phyloP scores from a whole-genome alignment of 2,888 invertebrate genomes.

The Phoronis australis region DNA sequence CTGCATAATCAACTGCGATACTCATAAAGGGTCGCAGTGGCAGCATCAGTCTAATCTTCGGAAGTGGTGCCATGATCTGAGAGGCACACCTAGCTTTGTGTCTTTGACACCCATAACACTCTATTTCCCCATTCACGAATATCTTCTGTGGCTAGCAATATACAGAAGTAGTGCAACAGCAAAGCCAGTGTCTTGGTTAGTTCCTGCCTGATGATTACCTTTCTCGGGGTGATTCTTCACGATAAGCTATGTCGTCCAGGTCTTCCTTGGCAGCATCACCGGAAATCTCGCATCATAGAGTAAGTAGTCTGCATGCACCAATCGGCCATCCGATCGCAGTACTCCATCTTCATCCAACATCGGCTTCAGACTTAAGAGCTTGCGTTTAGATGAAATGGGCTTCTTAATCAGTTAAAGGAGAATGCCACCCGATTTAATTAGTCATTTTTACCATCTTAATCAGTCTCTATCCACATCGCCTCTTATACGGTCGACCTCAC shows the following conservation, averaged over 20 bases:
- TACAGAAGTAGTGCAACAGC: conserved; percentile 14
- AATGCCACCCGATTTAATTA: too few species aligned
- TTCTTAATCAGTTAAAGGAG: too few species aligned
- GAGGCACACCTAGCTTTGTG: too few species aligned
- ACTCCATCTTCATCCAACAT: too few species aligned
- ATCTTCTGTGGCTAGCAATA: conserved; percentile 14
- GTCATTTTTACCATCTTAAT: too few species aligned
- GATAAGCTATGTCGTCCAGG: conserved; percentile 12
- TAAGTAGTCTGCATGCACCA: too few species aligned
- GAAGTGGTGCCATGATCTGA: background rate
- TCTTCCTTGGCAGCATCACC: conserved; percentile 14
- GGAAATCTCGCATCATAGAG: too few species aligned
- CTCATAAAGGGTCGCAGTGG: conserved; percentile 1
- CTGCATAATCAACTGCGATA: conserved; percentile 4
- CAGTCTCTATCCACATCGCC: too few species aligned
- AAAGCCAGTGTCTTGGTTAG: conserved; percentile 9
- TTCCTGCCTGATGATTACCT: conserved; percentile 9
- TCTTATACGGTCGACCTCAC: too few species aligned
- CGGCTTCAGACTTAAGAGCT: conserved; percentile 9
- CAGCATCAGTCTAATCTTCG: background rate
- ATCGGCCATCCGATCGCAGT: conserved; percentile 3
- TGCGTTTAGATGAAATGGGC: too few species aligned
- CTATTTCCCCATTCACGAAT: conserved; percentile 13
- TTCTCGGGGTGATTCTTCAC: conserved; percentile 14
- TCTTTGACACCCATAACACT: conserved; percentile 2